A percentile compares a stretch with the other conserved stretches of the same genome.
Conservation (phyloP, 1,140 invertebrate species). For the Aphidius gifuensis region DNA sequence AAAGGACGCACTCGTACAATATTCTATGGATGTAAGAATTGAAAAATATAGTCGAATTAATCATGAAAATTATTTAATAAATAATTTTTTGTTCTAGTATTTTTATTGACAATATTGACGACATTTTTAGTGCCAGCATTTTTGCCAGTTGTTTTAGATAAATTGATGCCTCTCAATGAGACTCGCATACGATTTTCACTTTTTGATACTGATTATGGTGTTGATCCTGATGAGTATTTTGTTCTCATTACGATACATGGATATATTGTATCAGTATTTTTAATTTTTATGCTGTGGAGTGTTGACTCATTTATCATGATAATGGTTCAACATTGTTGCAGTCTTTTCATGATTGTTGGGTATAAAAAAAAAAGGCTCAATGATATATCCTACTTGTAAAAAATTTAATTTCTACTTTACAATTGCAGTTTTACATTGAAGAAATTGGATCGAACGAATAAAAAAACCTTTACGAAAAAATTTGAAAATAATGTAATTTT, state of each 20-base stretch:
- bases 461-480: no score
- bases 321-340: background rate
- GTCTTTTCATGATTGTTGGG: background rate
- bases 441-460: no score
- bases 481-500: no score
- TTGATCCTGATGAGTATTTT: background rate
- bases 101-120: no score
- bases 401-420: no score
- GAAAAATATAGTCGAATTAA: no score
- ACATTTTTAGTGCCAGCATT: background rate
- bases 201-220: background rate
- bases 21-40: no score
- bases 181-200: background rate
- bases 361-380: background rate
- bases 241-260: background rate
- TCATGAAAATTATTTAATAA: no score
- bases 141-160: background rate
- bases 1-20: no score
- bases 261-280: background rate
- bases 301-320: background rate
- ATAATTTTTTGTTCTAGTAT: no score
- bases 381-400: no score
- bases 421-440: no score
- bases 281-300: background rate
- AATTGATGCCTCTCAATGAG: background rate